Evolutionary conservation across 2,113 vertebrate genomes (phyloP).

Genomic region (Mustela lutreola): DNA sequence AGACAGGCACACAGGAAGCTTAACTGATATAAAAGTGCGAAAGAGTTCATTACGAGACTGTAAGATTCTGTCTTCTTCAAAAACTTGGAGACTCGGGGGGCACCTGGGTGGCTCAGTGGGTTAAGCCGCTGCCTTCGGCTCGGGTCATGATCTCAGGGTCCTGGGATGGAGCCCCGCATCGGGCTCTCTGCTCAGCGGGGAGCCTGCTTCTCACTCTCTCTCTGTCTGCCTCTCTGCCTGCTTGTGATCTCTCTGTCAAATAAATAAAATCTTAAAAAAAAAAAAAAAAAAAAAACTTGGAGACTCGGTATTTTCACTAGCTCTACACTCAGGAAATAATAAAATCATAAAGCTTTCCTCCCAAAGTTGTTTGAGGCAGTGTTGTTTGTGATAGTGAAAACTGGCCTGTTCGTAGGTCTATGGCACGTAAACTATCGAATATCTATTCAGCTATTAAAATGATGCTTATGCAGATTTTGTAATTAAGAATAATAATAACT

Average conservation of each 20-base stretch:
- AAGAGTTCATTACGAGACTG: not conserved
- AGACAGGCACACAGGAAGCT: not conserved
- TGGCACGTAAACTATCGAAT: not conserved
- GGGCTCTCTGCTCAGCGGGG: too few species aligned
- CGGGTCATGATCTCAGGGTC: too few species aligned
- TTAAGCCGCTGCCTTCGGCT: too few species aligned
- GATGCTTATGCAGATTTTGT: not conserved
- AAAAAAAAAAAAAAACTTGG: not conserved
- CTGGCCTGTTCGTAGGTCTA: not conserved
- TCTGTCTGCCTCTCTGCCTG: too few species aligned
- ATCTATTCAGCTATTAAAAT: not conserved
- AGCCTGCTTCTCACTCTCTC: too few species aligned
- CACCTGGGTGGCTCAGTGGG: too few species aligned
- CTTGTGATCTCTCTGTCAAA: too few species aligned
- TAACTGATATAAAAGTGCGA: not conserved
- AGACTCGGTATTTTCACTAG: not conserved
- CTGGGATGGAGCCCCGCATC: too few species aligned
- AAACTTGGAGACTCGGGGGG: not conserved
- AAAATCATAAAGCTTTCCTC: not conserved
- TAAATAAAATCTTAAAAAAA: too few species aligned
- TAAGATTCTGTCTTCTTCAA: not conserved
- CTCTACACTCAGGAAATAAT: not conserved
- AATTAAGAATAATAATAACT: slow-evolving; percentile 1
- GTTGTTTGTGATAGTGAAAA: not conserved
- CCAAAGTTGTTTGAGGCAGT: not conserved